phyloP scores from a whole-genome alignment of 53 echinoderm and acorn worm species.

The Henricia sp. region DNA sequence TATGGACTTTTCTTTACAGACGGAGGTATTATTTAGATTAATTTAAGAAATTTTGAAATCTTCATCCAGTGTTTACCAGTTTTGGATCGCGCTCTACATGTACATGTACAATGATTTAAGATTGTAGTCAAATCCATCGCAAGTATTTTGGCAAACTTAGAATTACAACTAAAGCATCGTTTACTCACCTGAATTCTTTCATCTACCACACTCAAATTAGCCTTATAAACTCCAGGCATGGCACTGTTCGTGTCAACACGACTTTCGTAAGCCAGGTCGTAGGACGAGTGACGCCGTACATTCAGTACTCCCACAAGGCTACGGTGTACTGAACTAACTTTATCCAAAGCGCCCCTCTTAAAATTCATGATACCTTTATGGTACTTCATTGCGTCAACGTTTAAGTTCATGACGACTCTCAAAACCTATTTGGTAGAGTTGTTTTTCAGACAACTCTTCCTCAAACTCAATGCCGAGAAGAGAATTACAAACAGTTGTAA shows the following conservation, averaged over 20 bases:
- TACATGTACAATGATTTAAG: too few species aligned
- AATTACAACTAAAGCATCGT: too few species aligned
- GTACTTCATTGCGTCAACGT: background rate
- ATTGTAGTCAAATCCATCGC: too few species aligned
- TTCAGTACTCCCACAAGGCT: background rate
- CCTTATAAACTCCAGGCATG: slow-evolving; percentile 32
- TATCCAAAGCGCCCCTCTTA: background rate
- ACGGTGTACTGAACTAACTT: background rate
- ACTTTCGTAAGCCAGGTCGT: background rate
- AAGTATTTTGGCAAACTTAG: too few species aligned
- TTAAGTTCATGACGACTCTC: background rate
- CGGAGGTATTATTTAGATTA: too few species aligned
- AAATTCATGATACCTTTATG: slow-evolving; percentile 6
- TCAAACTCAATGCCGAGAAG: background rate
- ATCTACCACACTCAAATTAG: background rate
- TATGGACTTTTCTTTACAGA: too few species aligned
- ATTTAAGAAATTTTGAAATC: too few species aligned
- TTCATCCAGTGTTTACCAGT: too few species aligned
- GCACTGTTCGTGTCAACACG: background rate
- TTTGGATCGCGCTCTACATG: too few species aligned
- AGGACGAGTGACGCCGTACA: slow-evolving; percentile 1
- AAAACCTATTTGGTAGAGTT: background rate
- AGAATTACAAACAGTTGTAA: background rate
- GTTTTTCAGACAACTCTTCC: background rate
- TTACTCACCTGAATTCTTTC: slow-evolving; percentile 15